These are phyloP conservation scores for Ahaetulla prasina DNA, from an alignment of 2,113 vertebrate species.

Conservation along the genomic window DNA sequence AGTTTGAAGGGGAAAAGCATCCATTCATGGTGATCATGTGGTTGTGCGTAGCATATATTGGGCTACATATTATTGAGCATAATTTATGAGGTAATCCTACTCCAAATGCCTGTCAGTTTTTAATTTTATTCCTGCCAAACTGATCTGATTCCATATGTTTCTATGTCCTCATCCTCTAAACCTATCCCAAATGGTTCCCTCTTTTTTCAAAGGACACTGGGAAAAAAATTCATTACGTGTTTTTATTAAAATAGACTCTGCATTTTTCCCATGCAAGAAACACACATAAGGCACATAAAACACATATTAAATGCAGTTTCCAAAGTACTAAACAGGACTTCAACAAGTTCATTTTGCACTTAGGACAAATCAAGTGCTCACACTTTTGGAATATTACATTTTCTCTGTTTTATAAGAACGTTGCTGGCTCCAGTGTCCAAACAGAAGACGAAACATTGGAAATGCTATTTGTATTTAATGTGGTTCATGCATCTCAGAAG, in stretches of 20 bases:
- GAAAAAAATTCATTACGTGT: not conserved
- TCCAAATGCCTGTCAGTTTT: not conserved
- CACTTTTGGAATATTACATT: not conserved
- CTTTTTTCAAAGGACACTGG: not conserved
- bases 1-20: not conserved
- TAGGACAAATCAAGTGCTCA: not conserved
- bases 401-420: not conserved
- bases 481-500: not conserved
- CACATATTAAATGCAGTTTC: not conserved
- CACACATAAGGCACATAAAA: not conserved
- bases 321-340: not conserved
- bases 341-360: not conserved
- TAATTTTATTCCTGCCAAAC: not conserved
- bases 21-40: not conserved
- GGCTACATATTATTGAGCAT: not conserved
- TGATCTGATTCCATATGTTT: not conserved
- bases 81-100: not conserved
- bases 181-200: not conserved
- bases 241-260: not conserved
- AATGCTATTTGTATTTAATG: not conserved
- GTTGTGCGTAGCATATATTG: not conserved
- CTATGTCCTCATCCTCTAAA: not conserved
- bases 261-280: not conserved
- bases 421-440: not conserved
- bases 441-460: not conserved